Conservation (phyloP, 1,140 invertebrate species). For the Hyposmocoma kahamanoa region DNA sequence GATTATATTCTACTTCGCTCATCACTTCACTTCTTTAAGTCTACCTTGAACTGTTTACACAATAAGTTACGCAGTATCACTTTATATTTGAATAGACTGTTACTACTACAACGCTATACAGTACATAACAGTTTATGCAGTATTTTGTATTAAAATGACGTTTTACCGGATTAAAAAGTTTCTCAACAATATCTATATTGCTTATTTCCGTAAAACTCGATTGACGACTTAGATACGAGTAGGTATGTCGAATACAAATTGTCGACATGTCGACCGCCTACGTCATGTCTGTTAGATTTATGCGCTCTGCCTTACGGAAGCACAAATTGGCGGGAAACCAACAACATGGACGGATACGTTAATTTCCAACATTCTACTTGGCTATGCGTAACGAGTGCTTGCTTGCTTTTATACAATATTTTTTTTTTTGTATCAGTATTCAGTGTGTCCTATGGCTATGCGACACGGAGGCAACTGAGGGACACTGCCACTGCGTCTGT, state of each 20-base stretch:
- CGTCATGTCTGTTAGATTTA: conserved; percentile 61
- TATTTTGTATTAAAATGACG: too few relatives aligned
- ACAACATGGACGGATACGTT: conserved; percentile 22
- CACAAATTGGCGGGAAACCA: conserved; percentile 54
- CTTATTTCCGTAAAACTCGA: too few relatives aligned
- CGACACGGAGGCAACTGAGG: too few relatives aligned
- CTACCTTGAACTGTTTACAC: neutral
- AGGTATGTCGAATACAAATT: conserved; percentile 51
- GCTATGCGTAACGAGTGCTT: conserved; percentile 39
- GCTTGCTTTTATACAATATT: too few relatives aligned
- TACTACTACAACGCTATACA: too few relatives aligned
- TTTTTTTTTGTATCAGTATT: too few relatives aligned
- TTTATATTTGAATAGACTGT: neutral
- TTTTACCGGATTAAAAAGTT: too few relatives aligned
- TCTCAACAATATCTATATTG: too few relatives aligned
- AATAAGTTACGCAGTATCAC: neutral
- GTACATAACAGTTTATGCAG: too few relatives aligned
- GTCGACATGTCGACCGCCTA: conserved; percentile 59
- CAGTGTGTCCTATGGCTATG: too few relatives aligned
- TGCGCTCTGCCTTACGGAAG: conserved; percentile 39
- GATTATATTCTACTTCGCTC: neutral
- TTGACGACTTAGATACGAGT: too few relatives aligned
- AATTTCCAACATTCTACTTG: conserved; percentile 35
- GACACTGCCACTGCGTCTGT: too few relatives aligned
- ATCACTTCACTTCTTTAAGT: neutral